Evolutionary conservation across 2,888 invertebrate species (phyloP).

Genomic region (Belgica antarctica): DNA sequence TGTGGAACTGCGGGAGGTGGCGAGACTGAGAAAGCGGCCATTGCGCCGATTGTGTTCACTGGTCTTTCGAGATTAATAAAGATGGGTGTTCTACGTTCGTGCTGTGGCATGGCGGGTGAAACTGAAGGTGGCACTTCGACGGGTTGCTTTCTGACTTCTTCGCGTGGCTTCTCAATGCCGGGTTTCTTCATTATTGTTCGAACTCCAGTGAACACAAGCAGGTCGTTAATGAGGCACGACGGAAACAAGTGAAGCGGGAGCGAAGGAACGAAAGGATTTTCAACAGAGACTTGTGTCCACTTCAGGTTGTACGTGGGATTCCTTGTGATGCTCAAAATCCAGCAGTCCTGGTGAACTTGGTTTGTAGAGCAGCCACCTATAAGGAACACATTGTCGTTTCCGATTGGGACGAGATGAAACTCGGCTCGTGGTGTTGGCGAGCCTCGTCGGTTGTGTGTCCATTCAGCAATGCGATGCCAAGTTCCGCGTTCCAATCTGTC

Average conservation of each 20-base stretch:
- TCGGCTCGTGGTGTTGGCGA: slow-evolving; percentile 22
- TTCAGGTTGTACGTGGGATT: slow-evolving; percentile 5
- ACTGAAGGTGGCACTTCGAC: not conserved
- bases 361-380: slow-evolving; percentile 21
- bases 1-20: slow-evolving; percentile 3
- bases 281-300: slow-evolving; percentile 2
- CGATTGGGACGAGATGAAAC: slow-evolving; percentile 23
- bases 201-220: slow-evolving; percentile 29
- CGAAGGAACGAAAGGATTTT: slow-evolving; percentile 24
- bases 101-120: not conserved
- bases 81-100: slow-evolving; percentile 24
- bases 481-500: slow-evolving; percentile 4
- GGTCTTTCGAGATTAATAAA: slow-evolving; percentile 32
- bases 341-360: slow-evolving; percentile 9
- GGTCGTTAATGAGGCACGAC: slow-evolving; percentile 10
- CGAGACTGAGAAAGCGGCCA: slow-evolving; percentile 35
- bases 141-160: not conserved
- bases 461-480: slow-evolving; percentile 29
- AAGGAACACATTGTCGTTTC: slow-evolving; percentile 19
- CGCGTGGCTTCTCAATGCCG: slow-evolving; percentile 5
- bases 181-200: slow-evolving; percentile 34
- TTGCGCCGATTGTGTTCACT: slow-evolving; percentile 22
- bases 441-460: slow-evolving; percentile 6
- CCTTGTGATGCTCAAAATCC: slow-evolving; percentile 27
- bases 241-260: slow-evolving; percentile 29